Base-by-base conservation (phyloP, 2,113 vertebrate species). In the Phycodurus eques region DNA sequence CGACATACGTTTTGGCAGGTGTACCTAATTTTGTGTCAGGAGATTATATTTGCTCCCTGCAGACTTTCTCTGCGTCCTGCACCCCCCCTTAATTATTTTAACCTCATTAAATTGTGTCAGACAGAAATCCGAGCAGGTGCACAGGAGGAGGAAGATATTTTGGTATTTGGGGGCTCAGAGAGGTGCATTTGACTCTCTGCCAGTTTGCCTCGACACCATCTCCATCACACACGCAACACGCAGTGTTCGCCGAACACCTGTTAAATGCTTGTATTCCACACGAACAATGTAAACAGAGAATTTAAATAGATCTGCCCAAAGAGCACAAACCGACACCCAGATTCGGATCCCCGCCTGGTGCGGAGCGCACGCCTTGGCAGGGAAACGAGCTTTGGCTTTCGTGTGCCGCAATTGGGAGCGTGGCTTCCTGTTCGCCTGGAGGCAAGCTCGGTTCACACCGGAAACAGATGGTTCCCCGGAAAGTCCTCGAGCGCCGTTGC, bases 401-500 rank as follows among this genome's bases (percentile, higher is more conserved):
- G 85, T 88, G 80, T 74, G 79, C 88, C 89, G 90, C 92, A 8
- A 90, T 90, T 89, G 91, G 87, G 84, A 88, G 88, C 74, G 85
- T 78, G 49, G 88, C 90, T 92, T 94, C 93, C 93, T 92, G 90
- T 80, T 60, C 73, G 80, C 90, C 88, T 81, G 74, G 44, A 80
- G 71, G 67, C 20, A 27, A 22, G 71, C 82, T 90, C 78, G 81
- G 84, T 17, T 27, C 31, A 19, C 59, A 49, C 85, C 84, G 89
- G 91, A 93, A 93, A 93, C 93, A 94, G 92, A 94, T 93, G 92
- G 91, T 89, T 91, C 88, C 31, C 92, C 91, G 92, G 92, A 93
- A 93, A 91, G 91, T 93, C 92, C 92, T 91, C 84, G 81, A 92
- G 93, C 93, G 22, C 72, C 85, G 81, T 88, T 92, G 88, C 71